phyloP scores from a whole-genome alignment of 2,113 vertebrate genomes.

The Thamnaconus septentrionalis region DNA sequence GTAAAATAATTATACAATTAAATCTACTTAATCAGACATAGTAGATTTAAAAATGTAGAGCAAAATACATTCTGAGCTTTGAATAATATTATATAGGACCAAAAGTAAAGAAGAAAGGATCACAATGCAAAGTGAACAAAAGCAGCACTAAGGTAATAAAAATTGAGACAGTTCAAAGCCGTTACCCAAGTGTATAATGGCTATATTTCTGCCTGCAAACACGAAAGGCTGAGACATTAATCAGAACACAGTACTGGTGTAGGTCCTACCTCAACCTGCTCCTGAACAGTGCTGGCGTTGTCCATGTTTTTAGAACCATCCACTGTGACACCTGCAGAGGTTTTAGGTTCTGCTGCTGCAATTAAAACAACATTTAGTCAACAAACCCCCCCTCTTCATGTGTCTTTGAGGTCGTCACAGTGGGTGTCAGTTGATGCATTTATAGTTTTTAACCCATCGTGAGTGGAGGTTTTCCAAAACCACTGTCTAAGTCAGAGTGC shows the following conservation, averaged over 20 bases:
- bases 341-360: constrained; percentile 6
- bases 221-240: no score
- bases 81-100: no score
- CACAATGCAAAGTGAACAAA: no score
- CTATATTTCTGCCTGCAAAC: no score
- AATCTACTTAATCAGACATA: no score
- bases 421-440: not conserved
- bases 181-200: no score
- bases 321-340: constrained; percentile 16
- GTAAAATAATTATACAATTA: no score
- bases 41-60: no score
- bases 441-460: constrained; percentile 6
- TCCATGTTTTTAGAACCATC: constrained; percentile 11
- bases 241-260: not conserved
- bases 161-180: no score
- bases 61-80: no score
- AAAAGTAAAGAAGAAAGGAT: no score
- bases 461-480: not conserved
- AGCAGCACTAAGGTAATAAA: no score
- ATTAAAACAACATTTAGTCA: constrained; percentile 6
- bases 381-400: constrained; percentile 39
- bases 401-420: constrained; percentile 11
- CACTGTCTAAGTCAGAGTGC: not conserved
- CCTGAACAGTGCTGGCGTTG: constrained; percentile 28
- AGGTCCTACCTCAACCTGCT: constrained; percentile 55